Conservation (phyloP, 2,888 invertebrate genomes). For the Aphidoletes aphidimyza region DNA sequence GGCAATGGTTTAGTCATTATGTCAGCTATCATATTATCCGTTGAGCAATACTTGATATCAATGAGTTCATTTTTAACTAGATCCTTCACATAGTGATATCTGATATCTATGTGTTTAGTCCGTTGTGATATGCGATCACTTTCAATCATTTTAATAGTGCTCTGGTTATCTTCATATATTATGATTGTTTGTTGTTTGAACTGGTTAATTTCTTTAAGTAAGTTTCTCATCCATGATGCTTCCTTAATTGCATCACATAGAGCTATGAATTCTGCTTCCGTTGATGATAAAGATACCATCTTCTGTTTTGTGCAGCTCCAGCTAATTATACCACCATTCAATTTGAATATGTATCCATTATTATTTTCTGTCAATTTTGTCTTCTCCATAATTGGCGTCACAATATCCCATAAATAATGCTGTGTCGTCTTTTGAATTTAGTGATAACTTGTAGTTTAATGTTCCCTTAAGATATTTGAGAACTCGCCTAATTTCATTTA, state of each 20-base stretch:
- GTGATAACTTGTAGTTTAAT: slow-evolving; percentile 54
- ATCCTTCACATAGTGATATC: no score
- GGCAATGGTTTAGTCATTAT: no score
- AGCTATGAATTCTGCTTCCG: slow-evolving; percentile 59
- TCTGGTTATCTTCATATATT: background rate
- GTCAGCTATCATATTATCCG: no score
- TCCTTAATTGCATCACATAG: slow-evolving; percentile 58
- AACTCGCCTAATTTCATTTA: slow-evolving; percentile 59
- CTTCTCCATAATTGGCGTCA: slow-evolving; percentile 62
- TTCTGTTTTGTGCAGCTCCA: slow-evolving; percentile 61
- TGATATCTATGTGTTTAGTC: no score
- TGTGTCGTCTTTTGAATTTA: background rate
- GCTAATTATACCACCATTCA: slow-evolving; percentile 58
- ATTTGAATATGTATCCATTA: slow-evolving; percentile 60
- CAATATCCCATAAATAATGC: slow-evolving; percentile 59
- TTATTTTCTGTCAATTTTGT: slow-evolving; percentile 60
- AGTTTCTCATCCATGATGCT: slow-evolving; percentile 56
- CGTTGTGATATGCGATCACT: no score
- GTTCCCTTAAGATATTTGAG: slow-evolving; percentile 55
- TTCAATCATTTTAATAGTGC: no score
- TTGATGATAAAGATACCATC: slow-evolving; percentile 59
- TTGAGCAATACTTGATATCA: no score
- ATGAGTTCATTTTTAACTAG: no score
- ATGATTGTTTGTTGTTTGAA: background rate
- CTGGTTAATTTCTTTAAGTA: background rate